Percentiles rank a stretch among this genome's conserved stretches.
phyloP scores from a whole-genome alignment of 2,113 vertebrate genomes.

The Syngnathus floridae region DNA sequence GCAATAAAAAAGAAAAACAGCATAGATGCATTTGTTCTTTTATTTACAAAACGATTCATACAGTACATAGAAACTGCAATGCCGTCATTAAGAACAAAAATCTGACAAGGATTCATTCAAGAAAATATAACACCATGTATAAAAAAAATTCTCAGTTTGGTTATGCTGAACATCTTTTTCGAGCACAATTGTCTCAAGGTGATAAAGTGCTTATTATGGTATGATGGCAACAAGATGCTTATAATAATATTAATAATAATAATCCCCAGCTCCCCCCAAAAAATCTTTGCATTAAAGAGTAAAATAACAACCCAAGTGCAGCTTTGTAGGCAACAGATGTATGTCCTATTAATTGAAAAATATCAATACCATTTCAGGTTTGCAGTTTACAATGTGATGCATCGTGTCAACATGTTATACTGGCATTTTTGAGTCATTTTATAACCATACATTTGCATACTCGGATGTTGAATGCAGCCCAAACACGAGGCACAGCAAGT shows the following conservation, averaged over 20 bases:
- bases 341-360: neutral
- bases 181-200: constrained; percentile 29
- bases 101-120: neutral
- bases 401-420: too few relatives aligned
- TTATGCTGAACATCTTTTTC: constrained; percentile 21
- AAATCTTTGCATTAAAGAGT: neutral
- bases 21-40: neutral
- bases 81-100: constrained; percentile 17
- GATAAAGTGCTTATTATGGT: constrained; percentile 61
- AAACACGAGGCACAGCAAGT: neutral
- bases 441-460: too few relatives aligned
- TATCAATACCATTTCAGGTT: neutral
- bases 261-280: constrained; percentile 1
- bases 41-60: neutral
- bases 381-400: neutral
- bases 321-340: constrained; percentile 22
- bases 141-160: constrained; percentile 29
- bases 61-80: constrained; percentile 4
- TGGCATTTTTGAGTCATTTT: too few relatives aligned
- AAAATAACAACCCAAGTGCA: constrained; percentile 15
- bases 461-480: neutral
- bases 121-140: constrained; percentile 39
- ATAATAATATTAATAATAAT: constrained; percentile 21
- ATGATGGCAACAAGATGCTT: constrained; percentile 35
- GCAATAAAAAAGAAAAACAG: neutral